A percentile compares a stretch with the other conserved stretches of the same genome.
These are phyloP conservation scores for Prinia subflava DNA, from an alignment of 2,113 vertebrate genomes.

Conservation along the genomic window DNA sequence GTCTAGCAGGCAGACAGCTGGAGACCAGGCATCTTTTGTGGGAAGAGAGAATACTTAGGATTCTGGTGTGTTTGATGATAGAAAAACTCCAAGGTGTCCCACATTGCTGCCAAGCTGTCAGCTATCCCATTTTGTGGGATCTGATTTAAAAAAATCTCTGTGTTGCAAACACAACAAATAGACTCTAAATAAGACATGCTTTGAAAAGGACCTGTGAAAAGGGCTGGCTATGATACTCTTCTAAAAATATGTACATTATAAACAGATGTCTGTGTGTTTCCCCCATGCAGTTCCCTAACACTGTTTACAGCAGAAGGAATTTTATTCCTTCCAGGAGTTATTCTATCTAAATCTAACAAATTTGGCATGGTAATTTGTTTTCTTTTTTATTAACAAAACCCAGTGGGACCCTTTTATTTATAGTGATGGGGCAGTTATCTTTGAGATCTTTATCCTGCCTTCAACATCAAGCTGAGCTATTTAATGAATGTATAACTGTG, in stretches of 20 bases:
- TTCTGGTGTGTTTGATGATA: conserved; percentile 43
- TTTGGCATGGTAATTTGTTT: conserved; percentile 77
- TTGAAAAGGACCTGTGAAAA: conserved; percentile 40
- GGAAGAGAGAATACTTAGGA: not conserved
- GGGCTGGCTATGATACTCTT: conserved; percentile 18
- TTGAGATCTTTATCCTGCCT: conserved; percentile 69
- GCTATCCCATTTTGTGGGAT: not conserved
- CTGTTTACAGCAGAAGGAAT: conserved; percentile 57
- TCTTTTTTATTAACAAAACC: conserved; percentile 75
- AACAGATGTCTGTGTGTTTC: conserved; percentile 30
- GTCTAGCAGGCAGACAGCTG: conserved; percentile 34
- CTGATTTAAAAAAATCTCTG: conserved; percentile 21
- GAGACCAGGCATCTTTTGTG: conserved; percentile 10
- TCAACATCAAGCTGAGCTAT: conserved; percentile 77
- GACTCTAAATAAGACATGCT: conserved; percentile 33
- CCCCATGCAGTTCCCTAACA: conserved; percentile 41
- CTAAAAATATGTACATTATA: conserved; percentile 58
- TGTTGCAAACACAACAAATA: not conserved
- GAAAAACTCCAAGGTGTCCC: conserved; percentile 44
- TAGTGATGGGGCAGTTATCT: conserved; percentile 60
- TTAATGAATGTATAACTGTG: conserved; percentile 75
- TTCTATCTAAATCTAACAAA: conserved; percentile 68
- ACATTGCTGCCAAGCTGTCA: conserved; percentile 3
- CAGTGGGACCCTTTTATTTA: conserved; percentile 70
- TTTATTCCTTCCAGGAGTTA: conserved; percentile 64